These are phyloP conservation scores for Pteropus rufus DNA, from an alignment of 2,797 vertebrate genomes.

Conservation along the genomic window DNA sequence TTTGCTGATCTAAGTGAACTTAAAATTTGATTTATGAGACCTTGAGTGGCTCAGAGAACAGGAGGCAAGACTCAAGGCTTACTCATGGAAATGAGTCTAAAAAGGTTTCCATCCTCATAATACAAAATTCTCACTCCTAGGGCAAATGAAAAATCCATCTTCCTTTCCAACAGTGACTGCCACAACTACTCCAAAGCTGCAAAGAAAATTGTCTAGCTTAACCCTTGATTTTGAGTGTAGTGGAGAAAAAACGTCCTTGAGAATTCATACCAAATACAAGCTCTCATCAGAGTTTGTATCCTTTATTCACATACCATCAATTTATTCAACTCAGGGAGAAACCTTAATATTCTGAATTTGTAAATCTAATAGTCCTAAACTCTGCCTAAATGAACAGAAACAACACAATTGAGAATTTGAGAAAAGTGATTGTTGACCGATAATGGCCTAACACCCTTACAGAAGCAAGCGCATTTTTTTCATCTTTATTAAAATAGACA, in stretches of 20 bases:
- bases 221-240: neutral
- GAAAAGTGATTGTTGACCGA: neutral
- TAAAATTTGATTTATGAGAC: neutral
- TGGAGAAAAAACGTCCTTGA: neutral
- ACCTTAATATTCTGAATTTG: neutral
- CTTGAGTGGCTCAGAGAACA: neutral
- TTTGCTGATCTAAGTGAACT: neutral
- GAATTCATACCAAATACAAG: neutral
- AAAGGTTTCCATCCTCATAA: neutral
- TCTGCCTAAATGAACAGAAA: neutral
- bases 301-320: neutral
- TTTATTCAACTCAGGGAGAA: neutral
- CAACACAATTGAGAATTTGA: neutral
- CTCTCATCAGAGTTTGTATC: neutral
- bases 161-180: neutral
- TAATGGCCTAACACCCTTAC: accelerated
- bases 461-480: neutral
- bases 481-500: too few species aligned
- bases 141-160: neutral
- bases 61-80: neutral
- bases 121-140: neutral
- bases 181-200: neutral
- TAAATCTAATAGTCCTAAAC: neutral
- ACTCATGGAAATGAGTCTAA: neutral
- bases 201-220: neutral